phyloP scores from a whole-genome alignment of 30 jellyfish, hydroid and myxozoan species.

The Pseudorhiza aurosa region DNA sequence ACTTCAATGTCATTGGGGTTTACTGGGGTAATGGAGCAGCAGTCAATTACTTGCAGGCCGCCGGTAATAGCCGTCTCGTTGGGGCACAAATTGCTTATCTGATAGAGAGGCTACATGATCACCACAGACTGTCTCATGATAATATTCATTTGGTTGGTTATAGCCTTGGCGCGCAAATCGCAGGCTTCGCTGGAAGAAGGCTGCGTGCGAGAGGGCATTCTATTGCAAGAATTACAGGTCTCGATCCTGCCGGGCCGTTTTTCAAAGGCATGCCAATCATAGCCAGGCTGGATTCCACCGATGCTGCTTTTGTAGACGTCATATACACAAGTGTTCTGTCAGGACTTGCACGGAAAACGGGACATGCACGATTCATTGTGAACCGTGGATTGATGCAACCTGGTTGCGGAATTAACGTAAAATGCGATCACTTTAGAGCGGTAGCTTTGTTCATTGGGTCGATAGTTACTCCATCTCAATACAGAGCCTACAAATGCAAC shows the following conservation, averaged over 20 bases:
- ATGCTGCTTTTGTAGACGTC: conserved; percentile 37
- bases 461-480: neutral
- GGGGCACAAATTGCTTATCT: conserved; percentile 72
- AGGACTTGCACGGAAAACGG: neutral
- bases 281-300: conserved; percentile 20
- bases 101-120: conserved; percentile 40
- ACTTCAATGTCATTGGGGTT: conserved; percentile 65
- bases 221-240: conserved; percentile 83
- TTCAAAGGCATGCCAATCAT: conserved; percentile 4
- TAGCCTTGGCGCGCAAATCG: conserved; percentile 84
- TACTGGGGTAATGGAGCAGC: conserved; percentile 81
- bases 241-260: conserved; percentile 33
- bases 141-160: conserved; percentile 74
- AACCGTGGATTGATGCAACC: conserved; percentile 13
- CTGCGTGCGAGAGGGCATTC: conserved; percentile 50
- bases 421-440: conserved; percentile 19
- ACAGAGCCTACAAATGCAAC: neutral
- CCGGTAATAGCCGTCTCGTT: conserved; percentile 79
- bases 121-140: conserved; percentile 30
- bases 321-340: conserved; percentile 11
- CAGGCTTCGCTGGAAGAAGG: conserved; percentile 81
- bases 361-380: conserved; percentile 10
- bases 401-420: conserved; percentile 6
- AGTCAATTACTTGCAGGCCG: conserved; percentile 72
- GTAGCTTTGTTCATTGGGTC: neutral